A percentile compares a stretch with the other conserved stretches of the same genome.
These are phyloP conservation scores for Chaetops frenatus DNA, from an alignment of 2,113 vertebrate species.

Conservation along the genomic window DNA sequence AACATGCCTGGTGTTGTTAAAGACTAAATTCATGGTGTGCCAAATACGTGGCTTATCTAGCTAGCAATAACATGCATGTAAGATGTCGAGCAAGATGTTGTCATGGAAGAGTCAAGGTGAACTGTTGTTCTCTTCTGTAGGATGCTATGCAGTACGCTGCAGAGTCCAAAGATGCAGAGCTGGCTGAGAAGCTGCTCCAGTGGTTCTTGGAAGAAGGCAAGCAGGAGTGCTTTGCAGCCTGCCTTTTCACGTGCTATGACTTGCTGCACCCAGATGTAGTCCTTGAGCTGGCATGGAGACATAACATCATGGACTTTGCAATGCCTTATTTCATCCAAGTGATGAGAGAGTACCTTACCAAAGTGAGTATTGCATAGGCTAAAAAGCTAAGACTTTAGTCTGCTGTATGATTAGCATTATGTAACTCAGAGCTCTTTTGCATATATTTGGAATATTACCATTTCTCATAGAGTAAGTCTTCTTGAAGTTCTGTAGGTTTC, in stretches of 20 bases:
- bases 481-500: neutral
- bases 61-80: neutral
- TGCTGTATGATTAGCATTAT: neutral
- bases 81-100: neutral
- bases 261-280: conserved; percentile 86
- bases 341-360: conserved; percentile 86
- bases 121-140: conserved; percentile 49
- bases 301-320: conserved; percentile 85
- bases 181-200: conserved; percentile 83
- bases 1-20: neutral
- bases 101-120: neutral
- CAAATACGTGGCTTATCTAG: neutral
- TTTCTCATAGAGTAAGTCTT: neutral
- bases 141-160: conserved; percentile 88
- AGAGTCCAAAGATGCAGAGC: conserved; percentile 82
- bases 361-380: conserved; percentile 70
- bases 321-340: conserved; percentile 93
- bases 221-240: conserved; percentile 84
- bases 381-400: neutral
- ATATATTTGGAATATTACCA: neutral
- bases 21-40: neutral
- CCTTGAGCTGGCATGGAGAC: conserved; percentile 87
- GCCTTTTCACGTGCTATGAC: conserved; percentile 86
- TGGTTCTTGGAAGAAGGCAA: conserved; percentile 89
- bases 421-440: neutral